Percentiles rank a stretch among this genome's conserved stretches.
Conservation (phyloP, 2,888 invertebrate genomes). For the Barypeithes pellucidus region DNA sequence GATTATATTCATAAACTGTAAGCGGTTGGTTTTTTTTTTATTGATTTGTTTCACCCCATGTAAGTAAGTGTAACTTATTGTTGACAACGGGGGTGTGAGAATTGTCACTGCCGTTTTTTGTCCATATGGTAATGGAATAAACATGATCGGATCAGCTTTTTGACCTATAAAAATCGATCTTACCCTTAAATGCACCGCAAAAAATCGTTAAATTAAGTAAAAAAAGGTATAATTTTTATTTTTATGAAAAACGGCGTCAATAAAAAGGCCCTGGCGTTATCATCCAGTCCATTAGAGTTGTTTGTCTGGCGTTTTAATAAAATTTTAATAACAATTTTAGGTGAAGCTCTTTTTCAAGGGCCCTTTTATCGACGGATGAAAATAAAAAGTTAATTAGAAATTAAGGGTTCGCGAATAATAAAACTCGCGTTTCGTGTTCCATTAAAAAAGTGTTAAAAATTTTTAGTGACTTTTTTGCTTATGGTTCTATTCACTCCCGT, state of each 20-base stretch:
- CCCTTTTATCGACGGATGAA: conserved; percentile 33
- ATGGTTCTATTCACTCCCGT: background rate
- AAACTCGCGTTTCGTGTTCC: background rate
- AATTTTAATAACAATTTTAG: conserved; percentile 43
- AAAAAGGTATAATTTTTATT: conserved; percentile 20
- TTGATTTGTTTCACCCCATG: conserved; percentile 7
- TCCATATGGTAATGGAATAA: too few species aligned
- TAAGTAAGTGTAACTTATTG: conserved; percentile 10
- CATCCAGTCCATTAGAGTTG: conserved; percentile 32
- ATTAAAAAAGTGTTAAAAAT: conserved; percentile 7
- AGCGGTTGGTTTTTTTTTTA: conserved; percentile 18
- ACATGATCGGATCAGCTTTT: too few species aligned
- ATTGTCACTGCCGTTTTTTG: background rate
- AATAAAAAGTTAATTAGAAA: conserved; percentile 44
- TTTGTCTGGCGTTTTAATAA: conserved; percentile 44
- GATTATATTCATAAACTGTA: too few species aligned
- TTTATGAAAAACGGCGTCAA: conserved; percentile 33
- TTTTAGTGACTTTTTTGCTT: background rate
- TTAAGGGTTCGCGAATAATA: conserved; percentile 18
- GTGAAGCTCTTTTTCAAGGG: conserved; percentile 11
- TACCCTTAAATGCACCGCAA: conserved; percentile 12
- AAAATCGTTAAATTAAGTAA: conserved; percentile 18
- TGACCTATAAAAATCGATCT: conserved; percentile 19
- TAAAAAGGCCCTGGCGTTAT: conserved; percentile 26
- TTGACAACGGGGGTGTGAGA: background rate